phyloP scores from a whole-genome alignment of 2,888 invertebrate species.

The Eupithecia subfuscata region DNA sequence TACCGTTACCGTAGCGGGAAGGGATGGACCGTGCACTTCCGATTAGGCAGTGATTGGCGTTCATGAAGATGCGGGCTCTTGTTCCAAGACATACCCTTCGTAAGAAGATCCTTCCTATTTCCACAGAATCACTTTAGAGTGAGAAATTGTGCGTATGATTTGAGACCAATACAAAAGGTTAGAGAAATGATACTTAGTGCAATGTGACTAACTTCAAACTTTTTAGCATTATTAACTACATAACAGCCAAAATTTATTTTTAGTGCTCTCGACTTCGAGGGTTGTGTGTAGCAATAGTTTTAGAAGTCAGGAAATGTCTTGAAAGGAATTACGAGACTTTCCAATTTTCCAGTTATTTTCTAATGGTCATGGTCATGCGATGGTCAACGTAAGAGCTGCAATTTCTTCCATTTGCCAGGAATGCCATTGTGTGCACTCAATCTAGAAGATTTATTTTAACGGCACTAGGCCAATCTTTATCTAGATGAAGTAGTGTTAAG shows the following conservation, averaged over 20 bases:
- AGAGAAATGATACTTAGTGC: neutral
- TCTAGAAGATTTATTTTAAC: slow-evolving; percentile 30
- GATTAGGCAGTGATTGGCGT: slow-evolving; percentile 36
- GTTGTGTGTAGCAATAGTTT: neutral
- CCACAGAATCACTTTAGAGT: neutral
- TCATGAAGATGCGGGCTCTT: slow-evolving; percentile 25
- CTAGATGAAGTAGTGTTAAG: neutral
- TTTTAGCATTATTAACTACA: neutral
- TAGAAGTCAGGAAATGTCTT: neutral
- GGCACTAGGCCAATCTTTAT: neutral
- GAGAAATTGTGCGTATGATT: neutral
- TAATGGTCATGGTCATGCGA: slow-evolving; percentile 26
- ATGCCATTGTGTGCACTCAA: slow-evolving; percentile 42
- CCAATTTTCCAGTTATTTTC: slow-evolving; percentile 17
- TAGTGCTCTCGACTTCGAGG: neutral
- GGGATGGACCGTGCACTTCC: slow-evolving; percentile 46
- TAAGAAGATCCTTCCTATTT: neutral
- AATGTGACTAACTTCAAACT: no score
- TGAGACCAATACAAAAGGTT: neutral
- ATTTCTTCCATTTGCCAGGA: slow-evolving; percentile 40
- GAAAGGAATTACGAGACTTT: neutral
- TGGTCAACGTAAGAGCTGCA: slow-evolving; percentile 28
- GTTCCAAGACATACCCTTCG: slow-evolving; percentile 18
- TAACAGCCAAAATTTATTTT: neutral
- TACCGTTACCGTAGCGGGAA: slow-evolving; percentile 39